phyloP scores from a whole-genome alignment of 2,888 invertebrate species.

The Epiperipatus broadwayi region DNA sequence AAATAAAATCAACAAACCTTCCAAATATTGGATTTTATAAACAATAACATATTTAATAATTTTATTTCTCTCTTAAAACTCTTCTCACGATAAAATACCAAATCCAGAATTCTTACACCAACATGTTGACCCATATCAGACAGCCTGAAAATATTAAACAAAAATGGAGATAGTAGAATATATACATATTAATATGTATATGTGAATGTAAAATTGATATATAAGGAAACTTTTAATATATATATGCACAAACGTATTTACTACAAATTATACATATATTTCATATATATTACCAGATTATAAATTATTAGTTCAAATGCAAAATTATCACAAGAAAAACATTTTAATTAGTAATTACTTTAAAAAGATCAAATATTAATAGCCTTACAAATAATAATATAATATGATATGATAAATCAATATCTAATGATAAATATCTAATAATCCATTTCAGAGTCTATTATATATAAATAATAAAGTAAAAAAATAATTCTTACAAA shows the following conservation, averaged over 20 bases:
- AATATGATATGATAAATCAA: conserved; percentile 17
- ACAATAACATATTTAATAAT: conserved; percentile 75
- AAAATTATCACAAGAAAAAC: too few relatives aligned
- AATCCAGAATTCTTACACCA: conserved; percentile 73
- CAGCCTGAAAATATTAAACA: conserved; percentile 40
- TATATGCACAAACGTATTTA: neutral
- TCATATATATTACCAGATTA: neutral
- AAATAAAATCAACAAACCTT: conserved; percentile 42
- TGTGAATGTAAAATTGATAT: conserved; percentile 1
- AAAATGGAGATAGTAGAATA: neutral
- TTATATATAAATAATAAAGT: neutral
- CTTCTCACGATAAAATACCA: conserved; percentile 79
- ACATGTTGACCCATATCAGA: conserved; percentile 88
- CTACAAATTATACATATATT: neutral
- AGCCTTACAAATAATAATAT: conserved; percentile 7
- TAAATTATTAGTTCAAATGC: neutral
- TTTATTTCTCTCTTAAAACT: conserved; percentile 87
- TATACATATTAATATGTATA: neutral
- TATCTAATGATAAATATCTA: too few relatives aligned
- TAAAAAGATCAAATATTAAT: neutral
- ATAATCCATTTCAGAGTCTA: too few relatives aligned
- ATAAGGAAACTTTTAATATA: neutral
- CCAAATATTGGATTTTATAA: conserved; percentile 91
- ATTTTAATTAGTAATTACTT: too few relatives aligned
- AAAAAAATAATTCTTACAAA: conserved; percentile 17